A percentile compares a stretch with the other conserved stretches of the same genome.
phyloP scores from a whole-genome alignment of 2,888 invertebrate species.

The Ectobius pallidus region DNA sequence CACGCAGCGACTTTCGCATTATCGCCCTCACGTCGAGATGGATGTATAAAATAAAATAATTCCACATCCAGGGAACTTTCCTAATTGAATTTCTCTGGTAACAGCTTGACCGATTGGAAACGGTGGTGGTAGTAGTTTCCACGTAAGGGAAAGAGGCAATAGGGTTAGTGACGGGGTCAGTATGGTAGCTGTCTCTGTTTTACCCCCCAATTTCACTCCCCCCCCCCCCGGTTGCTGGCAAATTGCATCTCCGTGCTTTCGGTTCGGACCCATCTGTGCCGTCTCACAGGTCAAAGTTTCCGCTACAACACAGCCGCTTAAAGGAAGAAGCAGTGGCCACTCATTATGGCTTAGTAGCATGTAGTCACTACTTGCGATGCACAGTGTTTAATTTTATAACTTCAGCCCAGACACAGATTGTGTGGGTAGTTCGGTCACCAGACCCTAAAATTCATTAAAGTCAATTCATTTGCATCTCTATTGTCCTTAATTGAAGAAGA shows the following conservation, averaged over 20 bases:
- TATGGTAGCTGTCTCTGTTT: background rate
- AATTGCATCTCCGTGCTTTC: constrained; percentile 22
- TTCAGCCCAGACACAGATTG: too few relatives aligned
- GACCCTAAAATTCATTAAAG: too few relatives aligned
- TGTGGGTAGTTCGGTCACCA: too few relatives aligned
- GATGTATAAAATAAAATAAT: constrained; percentile 33
- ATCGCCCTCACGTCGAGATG: constrained; percentile 33
- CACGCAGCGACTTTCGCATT: background rate
- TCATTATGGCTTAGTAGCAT: too few relatives aligned
- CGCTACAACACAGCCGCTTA: background rate
- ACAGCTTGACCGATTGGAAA: constrained; percentile 39
- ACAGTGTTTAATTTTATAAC: too few relatives aligned
- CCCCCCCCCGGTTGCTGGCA: background rate
- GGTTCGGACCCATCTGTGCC: constrained; percentile 24
- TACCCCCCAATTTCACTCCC: background rate
- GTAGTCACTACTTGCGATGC: too few relatives aligned
- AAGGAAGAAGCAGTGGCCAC: too few relatives aligned
- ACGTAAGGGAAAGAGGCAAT: background rate
- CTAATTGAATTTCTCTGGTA: constrained; percentile 39
- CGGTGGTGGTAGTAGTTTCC: background rate
- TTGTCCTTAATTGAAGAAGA: too few relatives aligned
- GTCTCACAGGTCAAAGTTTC: constrained; percentile 27
- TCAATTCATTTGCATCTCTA: too few relatives aligned
- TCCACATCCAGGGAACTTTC: constrained; percentile 29
- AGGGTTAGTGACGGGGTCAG: constrained; percentile 3